phyloP scores from a whole-genome alignment of 2,797 vertebrate species.

The Benthosema pterotum region DNA sequence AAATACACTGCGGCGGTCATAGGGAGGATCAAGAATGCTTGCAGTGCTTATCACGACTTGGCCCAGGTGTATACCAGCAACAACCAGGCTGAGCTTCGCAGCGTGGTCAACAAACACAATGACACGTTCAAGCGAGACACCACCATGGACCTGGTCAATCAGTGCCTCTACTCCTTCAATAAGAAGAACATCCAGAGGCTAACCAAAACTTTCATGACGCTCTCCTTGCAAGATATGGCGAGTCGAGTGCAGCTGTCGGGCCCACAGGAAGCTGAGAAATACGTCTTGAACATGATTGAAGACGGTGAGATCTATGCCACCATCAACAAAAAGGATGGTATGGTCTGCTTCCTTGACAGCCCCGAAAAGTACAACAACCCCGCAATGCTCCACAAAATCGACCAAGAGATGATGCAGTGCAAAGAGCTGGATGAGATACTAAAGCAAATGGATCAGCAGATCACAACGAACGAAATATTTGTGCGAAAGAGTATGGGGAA shows the following conservation, averaged over 20 bases:
- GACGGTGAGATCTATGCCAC: slow-evolving; percentile 99
- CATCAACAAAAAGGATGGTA: slow-evolving; percentile 99
- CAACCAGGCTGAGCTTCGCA: slow-evolving; percentile 93
- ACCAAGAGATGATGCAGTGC: slow-evolving; percentile 99
- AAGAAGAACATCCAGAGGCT: slow-evolving; percentile 99
- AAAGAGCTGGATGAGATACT: slow-evolving; percentile 99
- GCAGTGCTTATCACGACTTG: slow-evolving; percentile 97
- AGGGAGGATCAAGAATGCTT: slow-evolving; percentile 98
- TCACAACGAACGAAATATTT: slow-evolving; percentile 98
- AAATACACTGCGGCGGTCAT: slow-evolving; percentile 99
- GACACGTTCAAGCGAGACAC: slow-evolving; percentile 94
- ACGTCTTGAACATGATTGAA: slow-evolving; percentile 99
- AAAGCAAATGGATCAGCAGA: slow-evolving; percentile 99
- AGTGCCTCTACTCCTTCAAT: slow-evolving; percentile 96
- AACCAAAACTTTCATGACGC: slow-evolving; percentile 98
- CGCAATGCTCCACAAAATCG: slow-evolving; percentile 99
- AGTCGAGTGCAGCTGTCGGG: slow-evolving; percentile 97
- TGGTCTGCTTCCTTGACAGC: slow-evolving; percentile 99
- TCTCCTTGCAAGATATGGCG: slow-evolving; percentile 99
- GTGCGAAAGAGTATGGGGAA: slow-evolving; percentile 99
- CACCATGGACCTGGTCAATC: slow-evolving; percentile 97
- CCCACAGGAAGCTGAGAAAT: slow-evolving; percentile 97
- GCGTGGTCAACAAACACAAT: slow-evolving; percentile 92
- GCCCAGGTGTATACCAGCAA: slow-evolving; percentile 97
- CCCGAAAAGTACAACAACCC: slow-evolving; percentile 99